A percentile compares a stretch with the other conserved stretches of the same genome.
Evolutionary conservation across 2,888 invertebrate genomes (phyloP).

Genomic region (Microplitis manilae): DNA sequence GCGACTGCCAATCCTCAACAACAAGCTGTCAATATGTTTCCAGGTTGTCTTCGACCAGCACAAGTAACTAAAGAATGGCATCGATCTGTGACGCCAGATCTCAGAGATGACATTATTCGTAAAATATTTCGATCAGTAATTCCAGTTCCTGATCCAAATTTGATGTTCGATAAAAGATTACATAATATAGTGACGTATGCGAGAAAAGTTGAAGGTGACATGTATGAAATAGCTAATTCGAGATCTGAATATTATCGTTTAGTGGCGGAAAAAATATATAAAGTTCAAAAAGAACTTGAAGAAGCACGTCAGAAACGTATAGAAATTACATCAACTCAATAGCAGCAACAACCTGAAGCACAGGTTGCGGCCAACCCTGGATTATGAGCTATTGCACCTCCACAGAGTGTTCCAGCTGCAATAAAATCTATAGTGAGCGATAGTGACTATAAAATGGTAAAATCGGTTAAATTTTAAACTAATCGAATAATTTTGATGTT

Average conservation of each 20-base stretch:
- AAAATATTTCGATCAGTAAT: conserved; percentile 99
- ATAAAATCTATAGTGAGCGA: too few species aligned
- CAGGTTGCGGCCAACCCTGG: conserved; percentile 58
- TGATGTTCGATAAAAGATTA: conserved; percentile 97
- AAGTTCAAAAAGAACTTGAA: conserved; percentile 97
- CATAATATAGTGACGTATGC: conserved; percentile 98
- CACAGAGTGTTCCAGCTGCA: conserved; percentile 50
- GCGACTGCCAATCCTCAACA: too few species aligned
- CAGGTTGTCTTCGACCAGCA: conserved; percentile 73
- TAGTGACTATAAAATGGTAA: too few species aligned
- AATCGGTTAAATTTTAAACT: too few species aligned
- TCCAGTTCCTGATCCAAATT: conserved; percentile 96
- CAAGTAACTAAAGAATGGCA: conserved; percentile 97
- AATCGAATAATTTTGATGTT: too few species aligned
- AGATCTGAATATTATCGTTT: conserved; percentile 98
- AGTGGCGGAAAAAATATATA: conserved; percentile 98
- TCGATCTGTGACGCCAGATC: conserved; percentile 95
- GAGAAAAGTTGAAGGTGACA: conserved; percentile 98
- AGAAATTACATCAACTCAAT: conserved; percentile 76
- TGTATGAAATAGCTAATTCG: conserved; percentile 99
- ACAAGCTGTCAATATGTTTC: too few species aligned
- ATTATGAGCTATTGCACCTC: conserved; percentile 66
- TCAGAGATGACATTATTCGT: conserved; percentile 98
- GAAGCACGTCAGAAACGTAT: conserved; percentile 94
- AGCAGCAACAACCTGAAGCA: conserved; percentile 70